A percentile compares a stretch with the other conserved stretches of the same genome.
phyloP scores from a whole-genome alignment of 2,888 invertebrate genomes.

The Aporophyla nigra region DNA sequence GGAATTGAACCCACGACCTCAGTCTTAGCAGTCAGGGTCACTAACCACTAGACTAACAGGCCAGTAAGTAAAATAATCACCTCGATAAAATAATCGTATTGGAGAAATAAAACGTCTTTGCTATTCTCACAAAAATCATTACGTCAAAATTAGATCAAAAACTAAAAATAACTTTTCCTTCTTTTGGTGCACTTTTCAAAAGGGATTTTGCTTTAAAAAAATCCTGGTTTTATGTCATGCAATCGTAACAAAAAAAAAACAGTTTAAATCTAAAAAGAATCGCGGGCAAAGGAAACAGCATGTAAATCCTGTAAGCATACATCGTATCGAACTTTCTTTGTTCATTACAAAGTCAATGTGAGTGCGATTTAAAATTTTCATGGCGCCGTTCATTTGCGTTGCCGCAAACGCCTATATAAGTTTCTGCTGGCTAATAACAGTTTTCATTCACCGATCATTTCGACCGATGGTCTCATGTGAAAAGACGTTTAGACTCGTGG shows the following conservation, averaged over 20 bases:
- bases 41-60: too few species aligned
- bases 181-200: background rate
- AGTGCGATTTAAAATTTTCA: constrained; percentile 68
- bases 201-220: background rate
- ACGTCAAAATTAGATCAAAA: background rate
- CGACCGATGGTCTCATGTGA: constrained; percentile 75
- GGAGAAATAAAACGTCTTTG: background rate
- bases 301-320: constrained; percentile 33
- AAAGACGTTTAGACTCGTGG: constrained; percentile 67
- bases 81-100: background rate
- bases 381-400: constrained; percentile 60
- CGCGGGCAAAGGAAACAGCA: constrained; percentile 15
- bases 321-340: constrained; percentile 60
- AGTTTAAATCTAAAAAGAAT: background rate
- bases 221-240: background rate
- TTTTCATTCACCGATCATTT: constrained; percentile 77
- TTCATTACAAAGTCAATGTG: constrained; percentile 65
- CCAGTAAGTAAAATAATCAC: too few species aligned
- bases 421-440: constrained; percentile 63
- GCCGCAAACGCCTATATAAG: constrained; percentile 75
- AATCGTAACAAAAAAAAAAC: background rate
- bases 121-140: background rate
- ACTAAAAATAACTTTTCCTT: background rate
- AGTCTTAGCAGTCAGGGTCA: too few species aligned
- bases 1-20: too few species aligned